These are phyloP conservation scores for Anisognathus igniventris DNA, from an alignment of 2,797 vertebrate genomes.

Conservation along the genomic window DNA sequence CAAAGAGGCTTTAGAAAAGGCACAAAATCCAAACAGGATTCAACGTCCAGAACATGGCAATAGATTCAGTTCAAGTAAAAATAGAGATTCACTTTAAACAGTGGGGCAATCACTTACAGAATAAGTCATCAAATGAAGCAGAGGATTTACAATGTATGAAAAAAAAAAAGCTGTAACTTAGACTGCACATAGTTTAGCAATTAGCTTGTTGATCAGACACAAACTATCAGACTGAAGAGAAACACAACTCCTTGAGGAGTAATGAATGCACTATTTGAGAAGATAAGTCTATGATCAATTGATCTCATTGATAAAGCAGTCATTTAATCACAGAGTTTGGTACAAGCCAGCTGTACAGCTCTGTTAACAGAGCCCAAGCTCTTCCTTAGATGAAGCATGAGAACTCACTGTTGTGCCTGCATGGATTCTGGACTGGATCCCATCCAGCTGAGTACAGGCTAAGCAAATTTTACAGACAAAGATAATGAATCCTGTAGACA, in stretches of 20 bases:
- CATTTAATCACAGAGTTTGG: background rate
- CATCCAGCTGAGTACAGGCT: background rate
- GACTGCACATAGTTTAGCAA: background rate
- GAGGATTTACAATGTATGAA: background rate
- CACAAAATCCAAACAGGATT: background rate
- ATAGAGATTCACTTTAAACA: background rate
- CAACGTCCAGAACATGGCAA: background rate
- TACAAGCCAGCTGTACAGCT: background rate
- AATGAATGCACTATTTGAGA: background rate
- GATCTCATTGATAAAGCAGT: background rate
- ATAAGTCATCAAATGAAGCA: background rate
- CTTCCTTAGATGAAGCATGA: background rate
- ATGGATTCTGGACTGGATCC: background rate
- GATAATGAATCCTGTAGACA: background rate
- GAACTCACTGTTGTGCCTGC: background rate
- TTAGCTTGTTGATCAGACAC: background rate
- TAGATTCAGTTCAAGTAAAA: background rate
- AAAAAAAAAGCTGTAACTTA: background rate
- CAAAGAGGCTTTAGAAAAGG: background rate
- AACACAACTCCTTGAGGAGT: background rate
- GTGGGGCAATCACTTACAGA: background rate
- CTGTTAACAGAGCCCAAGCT: background rate
- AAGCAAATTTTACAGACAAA: background rate
- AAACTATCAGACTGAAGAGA: background rate
- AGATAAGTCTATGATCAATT: background rate